Evolutionary conservation across 2,113 vertebrate genomes (phyloP).

Genomic region (Agelaius phoeniceus): DNA sequence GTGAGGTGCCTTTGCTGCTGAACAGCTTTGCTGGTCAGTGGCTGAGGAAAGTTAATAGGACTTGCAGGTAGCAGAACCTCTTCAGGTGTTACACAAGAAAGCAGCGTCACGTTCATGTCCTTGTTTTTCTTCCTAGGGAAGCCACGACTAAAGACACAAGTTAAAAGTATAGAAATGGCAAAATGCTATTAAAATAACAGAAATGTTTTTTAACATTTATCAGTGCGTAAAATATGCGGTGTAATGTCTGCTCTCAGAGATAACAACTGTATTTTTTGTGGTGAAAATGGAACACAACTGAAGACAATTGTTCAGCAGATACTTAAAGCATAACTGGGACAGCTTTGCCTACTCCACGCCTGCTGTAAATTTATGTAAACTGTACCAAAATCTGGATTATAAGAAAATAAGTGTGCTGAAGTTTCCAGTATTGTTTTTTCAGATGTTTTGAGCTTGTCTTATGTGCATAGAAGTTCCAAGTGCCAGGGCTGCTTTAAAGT

Average conservation of each 20-base stretch:
- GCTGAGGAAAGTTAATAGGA: not conserved
- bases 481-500: not conserved
- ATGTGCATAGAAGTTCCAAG: not conserved
- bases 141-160: not conserved
- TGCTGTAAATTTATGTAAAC: not conserved
- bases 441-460: not conserved
- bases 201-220: not conserved
- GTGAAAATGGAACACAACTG: not conserved
- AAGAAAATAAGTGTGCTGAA: not conserved
- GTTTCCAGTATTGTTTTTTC: not conserved
- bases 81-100: not conserved
- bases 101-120: not conserved
- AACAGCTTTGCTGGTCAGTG: not conserved
- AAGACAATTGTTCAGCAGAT: not conserved
- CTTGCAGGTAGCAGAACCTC: not conserved
- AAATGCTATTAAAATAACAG: not conserved
- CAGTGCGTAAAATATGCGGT: rapidly evolving
- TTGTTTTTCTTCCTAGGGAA: not conserved
- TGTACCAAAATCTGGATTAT: not conserved
- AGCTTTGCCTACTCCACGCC: not conserved
- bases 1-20: not conserved
- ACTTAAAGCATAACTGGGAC: not conserved
- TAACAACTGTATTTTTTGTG: not conserved
- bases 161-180: not conserved
- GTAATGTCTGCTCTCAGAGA: not conserved